Base-by-base conservation (phyloP, 2,113 vertebrate genomes). In the Elephantulus edwardii region DNA sequence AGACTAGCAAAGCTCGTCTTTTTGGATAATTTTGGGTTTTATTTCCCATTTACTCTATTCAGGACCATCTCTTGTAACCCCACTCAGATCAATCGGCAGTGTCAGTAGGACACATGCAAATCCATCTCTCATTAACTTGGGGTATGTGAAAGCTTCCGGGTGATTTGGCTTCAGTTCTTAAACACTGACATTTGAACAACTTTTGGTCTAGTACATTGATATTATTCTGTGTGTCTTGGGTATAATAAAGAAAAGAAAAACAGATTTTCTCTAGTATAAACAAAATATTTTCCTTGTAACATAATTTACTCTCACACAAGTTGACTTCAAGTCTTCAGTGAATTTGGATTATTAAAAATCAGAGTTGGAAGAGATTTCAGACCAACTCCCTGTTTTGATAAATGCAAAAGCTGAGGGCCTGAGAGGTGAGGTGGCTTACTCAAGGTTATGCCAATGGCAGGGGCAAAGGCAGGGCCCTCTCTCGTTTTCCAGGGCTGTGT, bases 281-380 rank as follows among this genome's bases (percentile, higher is more conserved):
- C 66, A 88, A 86, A 93, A 90, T 89, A 66, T 9, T 94, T 90
- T 93, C 70, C 44, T 90, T 42, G 35, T 85, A 81, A 48, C 62
- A 75, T 58, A 82, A 93, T 86, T 90, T 72, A 48, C 30, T 82
- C 26, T 62, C 86, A 89, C 46, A 74, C 56, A 81, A 68, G 44
- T 68, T 42, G 86, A 52, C 24, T 89, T 75, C 50, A 88, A 71
- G 88, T 86, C 54, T 40, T 81, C 88, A 46, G 42, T 58, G 40
- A 76, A 62, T 92, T 87, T 84, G 38, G 35, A 60, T 66, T 74
- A 87, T 48, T 70, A 85, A 81, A 94, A 68, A 8, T 62, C 46
- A 40, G 42, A 94, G 38, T 56, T 84, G 44, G n/a, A 88, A 72
- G 79, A 86, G 30, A 93, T 44, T 84, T 86, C 58, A 95, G 48